Conservation (phyloP, 1,140 invertebrate genomes). For the Heliconius hewitsoni region DNA sequence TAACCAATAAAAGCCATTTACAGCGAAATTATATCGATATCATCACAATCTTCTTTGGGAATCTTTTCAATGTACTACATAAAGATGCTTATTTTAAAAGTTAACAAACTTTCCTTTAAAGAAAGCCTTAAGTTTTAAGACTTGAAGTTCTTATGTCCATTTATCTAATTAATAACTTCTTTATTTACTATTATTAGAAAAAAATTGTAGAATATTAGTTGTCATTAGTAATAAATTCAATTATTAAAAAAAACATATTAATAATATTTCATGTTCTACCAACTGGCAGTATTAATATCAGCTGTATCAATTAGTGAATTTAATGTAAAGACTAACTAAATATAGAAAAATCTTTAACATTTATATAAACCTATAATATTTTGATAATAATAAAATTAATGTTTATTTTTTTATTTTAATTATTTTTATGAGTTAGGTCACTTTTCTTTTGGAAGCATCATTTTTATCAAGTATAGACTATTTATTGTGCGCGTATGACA, state of each 20-base stretch:
- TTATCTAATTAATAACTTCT: no score
- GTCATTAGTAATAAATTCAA: no score
- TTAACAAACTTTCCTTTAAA: no score
- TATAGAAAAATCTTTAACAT: no score
- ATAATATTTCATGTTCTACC: background rate
- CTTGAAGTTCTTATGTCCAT: background rate
- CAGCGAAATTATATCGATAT: slow-evolving; percentile 27
- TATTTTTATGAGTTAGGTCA: background rate
- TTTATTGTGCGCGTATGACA: background rate
- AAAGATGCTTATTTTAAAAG: no score
- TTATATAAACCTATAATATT: background rate
- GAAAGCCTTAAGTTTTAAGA: background rate
- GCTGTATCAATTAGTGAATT: background rate
- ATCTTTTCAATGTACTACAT: no score
- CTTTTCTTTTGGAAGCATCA: slow-evolving; percentile 7
- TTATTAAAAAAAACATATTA: no score
- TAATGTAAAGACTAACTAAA: background rate
- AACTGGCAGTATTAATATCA: background rate
- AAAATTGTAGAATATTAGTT: no score
- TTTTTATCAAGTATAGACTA: background rate
- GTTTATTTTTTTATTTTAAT: background rate
- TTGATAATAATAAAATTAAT: background rate
- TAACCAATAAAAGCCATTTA: slow-evolving; percentile 13
- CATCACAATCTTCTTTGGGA: slow-evolving; percentile 47
- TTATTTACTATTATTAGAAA: no score